Evolutionary conservation across 2,113 vertebrate genomes (phyloP).

Genomic region (Dicrurus megarhynchus): DNA sequence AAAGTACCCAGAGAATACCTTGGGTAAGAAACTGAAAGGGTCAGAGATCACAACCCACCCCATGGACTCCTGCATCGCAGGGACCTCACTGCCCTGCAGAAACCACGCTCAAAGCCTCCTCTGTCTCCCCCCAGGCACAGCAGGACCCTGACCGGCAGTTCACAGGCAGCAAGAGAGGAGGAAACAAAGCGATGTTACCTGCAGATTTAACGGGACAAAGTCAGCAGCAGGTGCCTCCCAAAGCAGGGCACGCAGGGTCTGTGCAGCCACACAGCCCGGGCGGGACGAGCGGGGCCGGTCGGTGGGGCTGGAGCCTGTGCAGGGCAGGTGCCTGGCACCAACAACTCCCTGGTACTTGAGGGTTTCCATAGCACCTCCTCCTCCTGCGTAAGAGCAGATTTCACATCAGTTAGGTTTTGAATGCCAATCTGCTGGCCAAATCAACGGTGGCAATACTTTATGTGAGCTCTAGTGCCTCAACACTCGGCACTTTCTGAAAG

Average conservation of each 20-base stretch:
- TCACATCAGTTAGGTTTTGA: neutral
- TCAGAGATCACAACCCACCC: neutral
- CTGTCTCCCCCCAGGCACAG: neutral
- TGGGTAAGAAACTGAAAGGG: neutral
- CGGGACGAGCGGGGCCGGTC: fast-evolving
- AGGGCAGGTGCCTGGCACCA: neutral
- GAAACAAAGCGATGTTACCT: neutral
- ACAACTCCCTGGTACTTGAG: neutral
- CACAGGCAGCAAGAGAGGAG: neutral
- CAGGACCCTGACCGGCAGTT: neutral
- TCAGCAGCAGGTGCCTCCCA: fast-evolving
- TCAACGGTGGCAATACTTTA: neutral
- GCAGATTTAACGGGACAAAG: neutral
- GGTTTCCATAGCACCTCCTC: conserved; percentile 2
- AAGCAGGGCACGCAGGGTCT: neutral
- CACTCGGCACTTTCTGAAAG: fast-evolving
- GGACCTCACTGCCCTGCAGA: neutral
- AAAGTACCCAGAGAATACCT: neutral
- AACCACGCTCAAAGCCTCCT: neutral
- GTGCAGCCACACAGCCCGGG: fast-evolving
- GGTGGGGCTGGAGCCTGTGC: neutral
- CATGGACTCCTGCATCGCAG: fast-evolving
- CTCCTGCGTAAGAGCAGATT: neutral
- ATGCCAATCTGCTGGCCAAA: neutral
- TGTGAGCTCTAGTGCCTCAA: neutral